Evolutionary conservation across 1,140 invertebrate genomes (phyloP).

Genomic region (Pentalonia nigronervosa): DNA sequence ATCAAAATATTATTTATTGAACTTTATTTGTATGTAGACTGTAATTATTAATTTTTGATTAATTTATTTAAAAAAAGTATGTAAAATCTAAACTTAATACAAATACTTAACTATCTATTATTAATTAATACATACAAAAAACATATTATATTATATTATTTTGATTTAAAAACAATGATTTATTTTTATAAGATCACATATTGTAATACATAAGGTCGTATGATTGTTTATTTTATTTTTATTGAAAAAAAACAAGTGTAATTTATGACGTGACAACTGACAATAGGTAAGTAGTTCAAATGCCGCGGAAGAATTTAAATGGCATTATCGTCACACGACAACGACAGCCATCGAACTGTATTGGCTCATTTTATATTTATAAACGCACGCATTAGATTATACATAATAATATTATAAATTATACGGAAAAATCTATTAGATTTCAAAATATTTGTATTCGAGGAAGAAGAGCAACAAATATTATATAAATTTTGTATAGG

Average conservation of each 20-base stretch:
- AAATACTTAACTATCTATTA: not conserved
- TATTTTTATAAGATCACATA: not conserved
- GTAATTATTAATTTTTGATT: no score
- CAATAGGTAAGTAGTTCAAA: not conserved
- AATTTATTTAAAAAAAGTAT: no score
- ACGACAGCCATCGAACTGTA: not conserved
- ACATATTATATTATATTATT: not conserved
- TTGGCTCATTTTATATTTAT: not conserved
- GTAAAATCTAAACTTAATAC: no score
- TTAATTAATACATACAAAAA: no score
- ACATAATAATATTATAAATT: not conserved
- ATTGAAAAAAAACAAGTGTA: fast-evolving
- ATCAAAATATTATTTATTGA: no score
- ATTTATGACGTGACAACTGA: not conserved
- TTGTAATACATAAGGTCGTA: not conserved
- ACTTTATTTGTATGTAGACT: no score
- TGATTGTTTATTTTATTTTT: not conserved
- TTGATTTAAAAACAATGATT: not conserved
- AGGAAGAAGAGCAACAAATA: not conserved
- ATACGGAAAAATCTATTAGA: not conserved
- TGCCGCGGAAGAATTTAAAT: not conserved
- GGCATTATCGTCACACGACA: not conserved
- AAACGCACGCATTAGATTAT: not conserved
- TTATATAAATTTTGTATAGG: not conserved
- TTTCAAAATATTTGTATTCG: slow-evolving; percentile 5